Evolutionary conservation across 2,888 invertebrate genomes (phyloP), one percentile per base, ranked within the genome.

Genomic region (Eulithis prunata): DNA sequence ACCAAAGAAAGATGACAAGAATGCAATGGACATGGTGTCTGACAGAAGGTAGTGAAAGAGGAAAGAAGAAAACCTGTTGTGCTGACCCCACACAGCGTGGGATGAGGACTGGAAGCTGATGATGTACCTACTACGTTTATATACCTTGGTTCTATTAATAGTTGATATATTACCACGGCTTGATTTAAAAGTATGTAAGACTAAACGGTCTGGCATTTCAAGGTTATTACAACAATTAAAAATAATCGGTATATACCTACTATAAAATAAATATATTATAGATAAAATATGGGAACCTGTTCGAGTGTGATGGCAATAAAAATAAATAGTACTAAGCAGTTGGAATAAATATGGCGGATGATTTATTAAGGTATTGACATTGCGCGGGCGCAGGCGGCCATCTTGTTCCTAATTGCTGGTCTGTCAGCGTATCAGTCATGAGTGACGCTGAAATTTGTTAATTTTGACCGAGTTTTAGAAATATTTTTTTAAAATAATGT

Each of bases 331-430:
- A 79, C 77, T 80, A 79, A 83, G 75, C 80, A 82, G 82, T 84
- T 79, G 82, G 84, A 89, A 89, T 87, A 86, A 90, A 89, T 83
- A 90, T 91, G 88, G 89, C 90, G 87, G 84, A 86, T 91, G 90
- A 91, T 89, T 85, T 85, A 89, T 84, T 79, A 80, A 85, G 84
- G 72, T 88, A 89, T 89, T 89, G 89, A 89, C 90, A 89, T 83
- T 86, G 86, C 87, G 88, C 86, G 82, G 82, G 84, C 85, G 85
- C 84, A 71, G 74, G 80, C 85, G 77, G 91, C 91, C 92, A 91
- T 92, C 84, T 92, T 92, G 91, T 74, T 74, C 83, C 84, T 88
- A 89, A 90, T 91, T 89, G 83, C 83, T 82, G 78, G 81, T 81
- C 82, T 88, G 89, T 89, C 88, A 86, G 87, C 88, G 86, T 83